Evolutionary conservation across 1,140 invertebrate species (phyloP).

Genomic region (Cataglyphis hispanica): DNA sequence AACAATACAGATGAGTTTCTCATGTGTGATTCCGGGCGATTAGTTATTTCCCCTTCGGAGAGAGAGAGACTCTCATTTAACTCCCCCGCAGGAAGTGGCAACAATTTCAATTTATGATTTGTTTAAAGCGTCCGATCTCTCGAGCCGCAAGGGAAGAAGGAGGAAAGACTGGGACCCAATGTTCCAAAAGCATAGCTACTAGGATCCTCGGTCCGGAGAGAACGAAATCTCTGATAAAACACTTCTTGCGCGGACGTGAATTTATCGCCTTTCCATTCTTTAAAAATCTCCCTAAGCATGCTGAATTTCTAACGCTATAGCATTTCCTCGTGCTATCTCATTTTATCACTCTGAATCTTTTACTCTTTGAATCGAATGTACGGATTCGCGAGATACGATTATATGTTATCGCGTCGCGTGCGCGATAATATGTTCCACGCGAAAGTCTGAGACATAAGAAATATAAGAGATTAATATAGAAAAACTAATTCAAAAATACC

Average conservation of each 20-base stretch:
- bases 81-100: slow-evolving; percentile 82
- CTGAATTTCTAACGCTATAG: background rate
- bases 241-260: background rate
- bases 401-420: slow-evolving; percentile 28
- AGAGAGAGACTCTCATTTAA: slow-evolving; percentile 74
- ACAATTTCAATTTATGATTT: slow-evolving; percentile 85
- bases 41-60: slow-evolving; percentile 81
- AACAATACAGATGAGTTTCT: slow-evolving; percentile 76
- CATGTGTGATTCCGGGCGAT: slow-evolving; percentile 79
- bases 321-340: background rate
- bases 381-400: background rate
- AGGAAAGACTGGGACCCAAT: background rate
- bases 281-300: background rate
- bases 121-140: slow-evolving; percentile 77
- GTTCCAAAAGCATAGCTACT: slow-evolving; percentile 20
- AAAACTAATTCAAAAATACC: too few relatives aligned
- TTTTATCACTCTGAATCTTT: background rate
- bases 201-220: background rate
- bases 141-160: slow-evolving; percentile 46
- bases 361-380: background rate
- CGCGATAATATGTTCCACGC: background rate
- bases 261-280: background rate
- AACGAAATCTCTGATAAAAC: background rate
- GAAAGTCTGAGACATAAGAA: too few relatives aligned
- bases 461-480: too few relatives aligned